Evolutionary conservation across 2,797 vertebrate genomes (phyloP), one percentile per base, ranked within the genome.

Genomic region (Micrastur ruficollis): DNA sequence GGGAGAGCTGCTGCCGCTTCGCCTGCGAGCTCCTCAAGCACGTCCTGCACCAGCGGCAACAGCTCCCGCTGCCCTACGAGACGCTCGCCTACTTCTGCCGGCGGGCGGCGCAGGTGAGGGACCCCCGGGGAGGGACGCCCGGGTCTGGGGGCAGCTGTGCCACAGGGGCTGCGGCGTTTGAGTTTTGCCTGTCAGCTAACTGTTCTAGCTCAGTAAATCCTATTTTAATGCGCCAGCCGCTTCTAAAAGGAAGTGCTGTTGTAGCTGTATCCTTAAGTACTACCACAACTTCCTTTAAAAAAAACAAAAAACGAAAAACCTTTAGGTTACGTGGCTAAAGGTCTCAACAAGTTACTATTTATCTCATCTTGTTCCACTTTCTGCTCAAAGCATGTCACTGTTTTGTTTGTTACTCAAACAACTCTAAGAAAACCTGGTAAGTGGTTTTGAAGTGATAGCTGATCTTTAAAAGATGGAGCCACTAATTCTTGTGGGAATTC

Each of bases 21-120:
- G 98, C 99, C 74, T 99, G 99, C 29, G 99, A 99, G 96, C 98
- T 99, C 56, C 97, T 99, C 38, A 99, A 99, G 94, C 99, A 99
- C 88, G 95, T 99, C 81, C 98, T 99, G 83, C 99, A 99, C 97
- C 99, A 99, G 97, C 98, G 99, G 66, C 99, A 99, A 90, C 99
- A 99, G 90, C 98, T 99, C 10, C 99, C 99, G 58, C 98, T 99
- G 98, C 99, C 99, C 2, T 99, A 99, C 22, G 99, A 99, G 84
- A 99, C 99, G 93, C 98, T 99, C 44, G 97, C 98, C 23, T 98
- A 97, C 89, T 99, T 99, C 75, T 99, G 98, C 95, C 98, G 98
- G 78, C 98, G 97, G 91, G 95, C 97, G 46, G 96, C 63, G 9
- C 67, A 84, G 95, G 96, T 95, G 15, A 78, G 87, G 14, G 12